These are phyloP conservation scores for Labeo rohita DNA, from an alignment of 2,113 vertebrate species.

Conservation along the genomic window DNA sequence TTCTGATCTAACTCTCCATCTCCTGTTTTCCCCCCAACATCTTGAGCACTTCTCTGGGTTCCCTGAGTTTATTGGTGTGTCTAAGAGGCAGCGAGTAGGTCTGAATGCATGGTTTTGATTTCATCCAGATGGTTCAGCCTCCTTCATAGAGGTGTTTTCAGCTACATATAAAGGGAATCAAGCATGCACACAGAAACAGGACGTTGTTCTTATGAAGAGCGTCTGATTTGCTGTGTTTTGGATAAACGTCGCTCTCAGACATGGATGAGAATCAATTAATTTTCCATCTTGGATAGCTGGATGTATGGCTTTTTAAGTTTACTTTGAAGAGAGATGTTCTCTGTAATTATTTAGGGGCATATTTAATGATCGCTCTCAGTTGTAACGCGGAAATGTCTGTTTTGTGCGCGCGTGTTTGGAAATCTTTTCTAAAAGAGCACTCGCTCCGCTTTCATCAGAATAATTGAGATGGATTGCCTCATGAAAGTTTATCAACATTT, in stretches of 20 bases:
- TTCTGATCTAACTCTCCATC: slow-evolving; percentile 63
- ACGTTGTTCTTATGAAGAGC: slow-evolving; percentile 70
- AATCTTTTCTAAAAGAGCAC: slow-evolving; percentile 31
- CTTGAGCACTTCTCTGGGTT: slow-evolving; percentile 65
- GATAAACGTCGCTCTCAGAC: slow-evolving; percentile 55
- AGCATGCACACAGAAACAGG: slow-evolving; percentile 65
- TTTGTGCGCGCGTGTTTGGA: slow-evolving; percentile 38
- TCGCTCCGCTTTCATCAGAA: slow-evolving; percentile 37
- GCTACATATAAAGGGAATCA: slow-evolving; percentile 71
- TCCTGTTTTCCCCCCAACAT: slow-evolving; percentile 64
- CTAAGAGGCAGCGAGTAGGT: slow-evolving; percentile 63
- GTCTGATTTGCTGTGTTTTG: slow-evolving; percentile 72
- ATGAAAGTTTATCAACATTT: slow-evolving; percentile 50
- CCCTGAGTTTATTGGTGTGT: slow-evolving; percentile 72
- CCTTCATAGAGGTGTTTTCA: slow-evolving; percentile 78
- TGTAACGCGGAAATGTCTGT: slow-evolving; percentile 43
- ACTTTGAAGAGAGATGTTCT: slow-evolving; percentile 42
- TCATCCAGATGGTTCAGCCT: slow-evolving; percentile 77
- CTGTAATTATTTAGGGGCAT: slow-evolving; percentile 48
- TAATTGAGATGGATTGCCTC: slow-evolving; percentile 45
- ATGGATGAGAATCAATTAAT: slow-evolving; percentile 45
- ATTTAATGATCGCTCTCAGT: slow-evolving; percentile 33
- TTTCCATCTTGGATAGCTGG: slow-evolving; percentile 13
- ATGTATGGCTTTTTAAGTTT: slow-evolving; percentile 45
- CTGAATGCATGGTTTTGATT: slow-evolving; percentile 79